Evolutionary conservation across 2,113 vertebrate genomes (phyloP).

Genomic region (Pituophis catenifer): DNA sequence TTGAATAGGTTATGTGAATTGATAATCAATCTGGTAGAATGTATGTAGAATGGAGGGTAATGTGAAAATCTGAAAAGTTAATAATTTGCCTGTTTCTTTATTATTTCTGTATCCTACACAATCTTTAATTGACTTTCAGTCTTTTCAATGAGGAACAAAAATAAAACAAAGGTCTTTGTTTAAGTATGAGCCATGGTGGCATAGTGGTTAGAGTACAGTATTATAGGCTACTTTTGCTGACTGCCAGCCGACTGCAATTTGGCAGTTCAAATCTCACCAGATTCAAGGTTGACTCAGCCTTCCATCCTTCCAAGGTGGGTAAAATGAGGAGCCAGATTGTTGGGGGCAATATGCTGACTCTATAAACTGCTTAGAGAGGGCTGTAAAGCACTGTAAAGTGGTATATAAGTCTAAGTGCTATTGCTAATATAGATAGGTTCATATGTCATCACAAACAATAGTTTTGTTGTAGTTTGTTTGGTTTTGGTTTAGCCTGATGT

Average conservation of each 20-base stretch:
- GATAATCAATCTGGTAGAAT: neutral
- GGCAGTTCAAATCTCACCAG: too few relatives aligned
- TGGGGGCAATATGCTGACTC: too few relatives aligned
- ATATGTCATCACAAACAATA: neutral
- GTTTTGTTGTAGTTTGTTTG: neutral
- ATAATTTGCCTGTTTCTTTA: neutral
- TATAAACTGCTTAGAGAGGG: too few relatives aligned
- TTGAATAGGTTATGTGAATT: neutral
- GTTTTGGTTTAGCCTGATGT: neutral
- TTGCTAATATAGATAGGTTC: neutral
- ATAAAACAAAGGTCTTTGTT: neutral
- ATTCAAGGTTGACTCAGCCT: too few relatives aligned
- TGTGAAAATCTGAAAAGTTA: neutral
- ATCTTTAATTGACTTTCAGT: neutral
- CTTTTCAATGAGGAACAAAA: neutral
- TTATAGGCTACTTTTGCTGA: too few relatives aligned
- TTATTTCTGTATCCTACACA: neutral
- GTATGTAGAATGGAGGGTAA: neutral
- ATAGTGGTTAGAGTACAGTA: too few relatives aligned
- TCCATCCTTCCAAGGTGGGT: too few relatives aligned
- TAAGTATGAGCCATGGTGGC: too few relatives aligned
- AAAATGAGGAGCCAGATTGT: too few relatives aligned
- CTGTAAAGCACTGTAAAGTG: too few relatives aligned
- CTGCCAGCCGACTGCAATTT: too few relatives aligned
- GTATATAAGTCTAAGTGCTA: too few relatives aligned